Conservation (phyloP, 2,113 vertebrate species). For the Cyanoliseus patagonus region DNA sequence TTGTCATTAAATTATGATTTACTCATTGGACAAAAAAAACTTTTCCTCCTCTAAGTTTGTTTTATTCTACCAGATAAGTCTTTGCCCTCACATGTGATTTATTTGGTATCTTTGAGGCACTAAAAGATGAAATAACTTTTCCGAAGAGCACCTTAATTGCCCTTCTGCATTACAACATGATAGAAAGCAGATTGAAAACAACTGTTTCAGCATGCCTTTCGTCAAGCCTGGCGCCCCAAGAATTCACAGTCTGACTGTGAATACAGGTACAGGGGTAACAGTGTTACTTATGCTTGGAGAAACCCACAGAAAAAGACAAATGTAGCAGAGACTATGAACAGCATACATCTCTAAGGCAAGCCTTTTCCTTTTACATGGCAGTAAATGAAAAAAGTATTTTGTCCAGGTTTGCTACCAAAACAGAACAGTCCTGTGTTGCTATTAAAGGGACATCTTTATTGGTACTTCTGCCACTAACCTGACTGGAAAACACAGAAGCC, state of each 20-base stretch:
- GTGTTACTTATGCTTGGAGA: neutral
- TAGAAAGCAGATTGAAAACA: neutral
- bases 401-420: neutral
- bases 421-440: neutral
- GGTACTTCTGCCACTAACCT: neutral
- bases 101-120: neutral
- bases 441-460: neutral
- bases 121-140: neutral
- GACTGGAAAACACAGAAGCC: neutral
- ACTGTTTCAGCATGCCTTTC: neutral
- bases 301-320: neutral
- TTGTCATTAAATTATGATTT: neutral
- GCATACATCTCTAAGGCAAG: neutral
- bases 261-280: neutral
- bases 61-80: neutral
- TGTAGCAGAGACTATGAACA: neutral
- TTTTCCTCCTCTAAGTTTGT: neutral
- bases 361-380: neutral
- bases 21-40: neutral
- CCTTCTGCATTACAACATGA: neutral
- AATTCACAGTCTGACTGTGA: accelerated
- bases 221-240: neutral
- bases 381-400: neutral
- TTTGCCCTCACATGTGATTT: neutral
- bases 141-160: neutral